Evolutionary conservation across 2,797 vertebrate genomes (phyloP), one percentile per base, ranked within the genome.

Genomic region (Pygocentrus nattereri): DNA sequence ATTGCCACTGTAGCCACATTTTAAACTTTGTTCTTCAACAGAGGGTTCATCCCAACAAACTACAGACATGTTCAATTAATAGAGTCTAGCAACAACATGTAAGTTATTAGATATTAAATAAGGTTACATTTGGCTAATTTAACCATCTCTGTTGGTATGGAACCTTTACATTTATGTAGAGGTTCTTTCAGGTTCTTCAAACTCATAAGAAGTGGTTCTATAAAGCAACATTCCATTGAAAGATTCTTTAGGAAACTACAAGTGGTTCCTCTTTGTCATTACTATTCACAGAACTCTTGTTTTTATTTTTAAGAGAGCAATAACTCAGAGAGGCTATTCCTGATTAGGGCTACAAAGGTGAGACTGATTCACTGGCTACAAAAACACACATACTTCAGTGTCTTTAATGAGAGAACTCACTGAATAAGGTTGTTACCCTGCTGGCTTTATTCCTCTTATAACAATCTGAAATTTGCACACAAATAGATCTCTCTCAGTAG

Each of bases 371-470:
- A 47, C 1, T 69, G 64, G 44, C 64, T 44, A n/a, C 34, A 68
- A 4, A 11, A 68, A 34, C 34, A 27, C 12, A 38, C 21, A 65
- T 47, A 31, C 23, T 47, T 68, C 41, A 15, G 65, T 44, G 38
- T 23, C 5, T 69, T 13, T 69, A 25, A 25, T 70, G 7, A 49
- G 44, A 47, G 67, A 27, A 27, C 5, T 10, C 58, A 30, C 52
- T 8, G 54, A 23, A 47, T 44, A n/a, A n/a, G 31, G 64, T 41
- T 67, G 19, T 1, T 44, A 68, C 19, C n/a, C 38, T 44, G 12
- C 10, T 15, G 16, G 34, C 38, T 68, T 41, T 49, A 70, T 49
- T 70, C 25, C 41, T 18, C 70, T 70, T 47, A 70, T 70, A 70
- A 70, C 19, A 2, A 62, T 19, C 12, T 15, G 0, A 62, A 62